A percentile compares a stretch with the other conserved stretches of the same genome.
Evolutionary conservation across 2,888 invertebrate species (phyloP).

Genomic region (Aromia moschata): DNA sequence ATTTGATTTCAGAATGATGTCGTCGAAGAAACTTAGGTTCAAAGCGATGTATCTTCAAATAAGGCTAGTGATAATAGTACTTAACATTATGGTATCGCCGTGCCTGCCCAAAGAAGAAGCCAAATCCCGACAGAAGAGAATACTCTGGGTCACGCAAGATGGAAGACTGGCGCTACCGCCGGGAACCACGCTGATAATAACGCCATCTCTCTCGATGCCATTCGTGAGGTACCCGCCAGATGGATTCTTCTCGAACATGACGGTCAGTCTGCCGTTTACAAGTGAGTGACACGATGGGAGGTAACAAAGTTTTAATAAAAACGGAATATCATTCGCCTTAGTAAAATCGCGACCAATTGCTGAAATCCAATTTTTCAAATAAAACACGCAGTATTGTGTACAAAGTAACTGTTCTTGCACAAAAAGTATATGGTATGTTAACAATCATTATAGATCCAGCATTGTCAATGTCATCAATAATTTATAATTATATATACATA

Average conservation of each 20-base stretch:
- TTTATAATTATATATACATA: too few relatives aligned
- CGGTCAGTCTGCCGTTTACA: conserved; percentile 84
- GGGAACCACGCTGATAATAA: conserved; percentile 80
- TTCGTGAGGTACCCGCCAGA: conserved; percentile 86
- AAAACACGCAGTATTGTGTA: too few relatives aligned
- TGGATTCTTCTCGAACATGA: conserved; percentile 85
- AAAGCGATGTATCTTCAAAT: conserved; percentile 12
- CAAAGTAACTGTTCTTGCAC: too few relatives aligned
- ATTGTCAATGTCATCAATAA: too few relatives aligned
- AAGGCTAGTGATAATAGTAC: conserved; percentile 19
- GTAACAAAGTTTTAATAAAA: too few relatives aligned
- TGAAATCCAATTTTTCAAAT: too few relatives aligned
- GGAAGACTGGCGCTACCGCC: conserved; percentile 85
- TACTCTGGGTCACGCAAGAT: conserved; percentile 85
- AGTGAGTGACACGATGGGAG: too few relatives aligned
- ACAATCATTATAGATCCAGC: too few relatives aligned
- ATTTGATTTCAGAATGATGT: neutral
- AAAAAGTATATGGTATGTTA: too few relatives aligned
- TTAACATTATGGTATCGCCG: conserved; percentile 37
- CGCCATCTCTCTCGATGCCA: conserved; percentile 83
- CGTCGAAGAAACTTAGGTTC: conserved; percentile 6
- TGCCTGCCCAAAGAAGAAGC: conserved; percentile 47
- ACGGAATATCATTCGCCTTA: too few relatives aligned
- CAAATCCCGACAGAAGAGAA: conserved; percentile 82
- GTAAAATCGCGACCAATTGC: too few relatives aligned